Evolutionary conservation across 2,797 vertebrate genomes (phyloP).

Genomic region (Rhincodon typus): DNA sequence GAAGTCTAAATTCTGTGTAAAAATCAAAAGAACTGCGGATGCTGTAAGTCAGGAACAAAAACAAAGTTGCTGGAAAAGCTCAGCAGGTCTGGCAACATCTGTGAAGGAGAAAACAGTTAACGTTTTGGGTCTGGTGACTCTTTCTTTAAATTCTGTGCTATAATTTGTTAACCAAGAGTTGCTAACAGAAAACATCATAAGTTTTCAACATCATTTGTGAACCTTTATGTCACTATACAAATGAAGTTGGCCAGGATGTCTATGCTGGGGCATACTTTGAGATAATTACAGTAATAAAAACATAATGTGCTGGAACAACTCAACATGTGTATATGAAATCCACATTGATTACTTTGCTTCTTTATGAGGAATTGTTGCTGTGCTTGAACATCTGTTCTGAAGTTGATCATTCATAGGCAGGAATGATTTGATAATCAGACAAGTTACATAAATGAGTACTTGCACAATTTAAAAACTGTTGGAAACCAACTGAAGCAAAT

Average conservation of each 20-base stretch:
- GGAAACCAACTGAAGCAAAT: background rate
- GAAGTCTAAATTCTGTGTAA: background rate
- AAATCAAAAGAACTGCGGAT: too few relatives aligned
- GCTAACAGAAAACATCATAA: background rate
- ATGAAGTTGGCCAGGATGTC: background rate
- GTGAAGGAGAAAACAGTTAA: too few relatives aligned
- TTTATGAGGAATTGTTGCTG: background rate
- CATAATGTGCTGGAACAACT: background rate
- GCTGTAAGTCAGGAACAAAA: too few relatives aligned
- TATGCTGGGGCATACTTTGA: background rate
- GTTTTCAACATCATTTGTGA: background rate
- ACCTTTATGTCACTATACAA: background rate
- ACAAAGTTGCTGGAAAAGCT: too few relatives aligned
- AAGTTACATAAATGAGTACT: background rate
- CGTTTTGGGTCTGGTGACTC: too few relatives aligned
- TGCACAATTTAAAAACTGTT: background rate
- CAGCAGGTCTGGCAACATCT: too few relatives aligned
- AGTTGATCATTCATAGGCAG: background rate
- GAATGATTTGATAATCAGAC: background rate
- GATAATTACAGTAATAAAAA: background rate
- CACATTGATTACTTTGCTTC: background rate
- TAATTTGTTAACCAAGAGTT: background rate
- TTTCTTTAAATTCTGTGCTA: background rate
- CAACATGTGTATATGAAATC: background rate
- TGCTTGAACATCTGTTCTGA: background rate